phyloP scores from a whole-genome alignment of 2,113 vertebrate species.

The Upupa epops region DNA sequence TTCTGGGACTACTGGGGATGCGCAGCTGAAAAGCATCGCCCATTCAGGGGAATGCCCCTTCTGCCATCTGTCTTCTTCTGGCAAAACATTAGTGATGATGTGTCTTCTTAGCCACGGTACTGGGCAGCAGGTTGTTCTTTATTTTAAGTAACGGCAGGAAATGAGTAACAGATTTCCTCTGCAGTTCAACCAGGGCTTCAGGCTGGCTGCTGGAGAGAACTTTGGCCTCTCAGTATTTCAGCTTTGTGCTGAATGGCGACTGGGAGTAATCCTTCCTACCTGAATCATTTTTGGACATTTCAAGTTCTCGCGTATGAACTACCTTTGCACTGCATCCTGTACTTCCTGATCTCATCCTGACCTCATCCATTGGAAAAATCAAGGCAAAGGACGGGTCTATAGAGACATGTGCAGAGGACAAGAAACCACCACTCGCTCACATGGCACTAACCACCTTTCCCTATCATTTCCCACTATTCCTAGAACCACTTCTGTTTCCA shows the following conservation, averaged over 20 bases:
- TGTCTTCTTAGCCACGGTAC: constrained; percentile 30
- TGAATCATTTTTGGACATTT: not conserved
- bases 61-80: constrained; percentile 45
- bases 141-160: constrained; percentile 61
- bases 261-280: not conserved
- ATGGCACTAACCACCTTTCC: not conserved
- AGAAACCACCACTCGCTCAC: not conserved
- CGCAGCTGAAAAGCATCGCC: not conserved
- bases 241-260: not conserved
- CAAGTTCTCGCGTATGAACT: not conserved
- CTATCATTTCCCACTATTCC: not conserved
- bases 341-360: not conserved
- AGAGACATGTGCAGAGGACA: not conserved
- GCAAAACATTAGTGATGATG: constrained; percentile 4
- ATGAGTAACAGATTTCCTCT: constrained; percentile 58
- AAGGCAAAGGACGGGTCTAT: not conserved
- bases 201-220: not conserved
- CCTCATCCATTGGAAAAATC: not conserved
- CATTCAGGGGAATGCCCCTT: constrained; percentile 55
- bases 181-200: not conserved
- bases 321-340: not conserved
- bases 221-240: not conserved
- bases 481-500: not conserved
- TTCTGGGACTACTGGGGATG: constrained; percentile 6
- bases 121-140: constrained; percentile 17